These are phyloP conservation scores for Rhinoraja longicauda DNA, from an alignment of 2,797 vertebrate genomes.

Conservation along the genomic window DNA sequence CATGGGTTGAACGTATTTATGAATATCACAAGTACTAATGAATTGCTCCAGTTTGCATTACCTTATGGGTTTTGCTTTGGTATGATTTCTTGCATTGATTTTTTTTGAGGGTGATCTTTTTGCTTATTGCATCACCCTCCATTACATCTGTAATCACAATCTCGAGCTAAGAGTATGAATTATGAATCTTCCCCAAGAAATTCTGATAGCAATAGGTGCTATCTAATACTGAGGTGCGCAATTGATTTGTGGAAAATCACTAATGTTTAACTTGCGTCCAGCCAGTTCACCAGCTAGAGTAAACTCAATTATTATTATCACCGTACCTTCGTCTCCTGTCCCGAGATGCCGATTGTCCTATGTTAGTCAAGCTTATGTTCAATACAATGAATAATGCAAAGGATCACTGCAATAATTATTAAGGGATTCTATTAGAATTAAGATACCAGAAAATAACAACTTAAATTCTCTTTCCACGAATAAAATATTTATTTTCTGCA, in stretches of 20 bases:
- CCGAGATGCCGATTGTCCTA: not conserved
- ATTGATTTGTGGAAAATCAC: not conserved
- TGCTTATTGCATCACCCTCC: not conserved
- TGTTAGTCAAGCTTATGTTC: not conserved
- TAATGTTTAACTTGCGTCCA: not conserved
- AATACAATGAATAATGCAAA: not conserved
- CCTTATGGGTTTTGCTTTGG: not conserved
- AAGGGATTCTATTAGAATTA: not conserved
- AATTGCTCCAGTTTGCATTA: not conserved
- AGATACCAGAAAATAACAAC: not conserved
- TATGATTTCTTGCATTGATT: not conserved
- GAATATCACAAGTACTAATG: not conserved
- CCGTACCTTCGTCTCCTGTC: not conserved
- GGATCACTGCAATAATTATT: not conserved
- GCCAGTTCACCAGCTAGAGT: too few relatives aligned
- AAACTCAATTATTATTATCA: not conserved
- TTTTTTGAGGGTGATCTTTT: not conserved
- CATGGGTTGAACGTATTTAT: not conserved
- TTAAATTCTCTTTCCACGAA: not conserved
- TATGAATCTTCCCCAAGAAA: not conserved
- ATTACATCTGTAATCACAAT: not conserved
- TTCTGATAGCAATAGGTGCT: not conserved
- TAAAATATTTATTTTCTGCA: not conserved
- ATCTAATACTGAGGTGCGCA: not conserved
- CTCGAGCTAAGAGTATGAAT: not conserved